These are phyloP conservation scores for Drosophila neocordata DNA, from an alignment of 1,140 invertebrate genomes.

Conservation along the genomic window DNA sequence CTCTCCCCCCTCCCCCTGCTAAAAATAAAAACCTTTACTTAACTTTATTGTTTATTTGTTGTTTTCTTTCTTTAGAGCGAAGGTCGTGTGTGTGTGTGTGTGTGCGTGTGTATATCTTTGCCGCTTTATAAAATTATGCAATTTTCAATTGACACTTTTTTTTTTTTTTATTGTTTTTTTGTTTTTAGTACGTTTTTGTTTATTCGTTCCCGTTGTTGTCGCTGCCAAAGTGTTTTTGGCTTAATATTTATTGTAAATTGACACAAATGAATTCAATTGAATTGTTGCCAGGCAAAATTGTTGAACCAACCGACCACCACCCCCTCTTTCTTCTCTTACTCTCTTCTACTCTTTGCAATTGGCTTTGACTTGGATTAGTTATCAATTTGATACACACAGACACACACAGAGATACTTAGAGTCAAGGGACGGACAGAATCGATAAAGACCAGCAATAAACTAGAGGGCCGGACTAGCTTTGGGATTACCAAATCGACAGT, in stretches of 20 bases:
- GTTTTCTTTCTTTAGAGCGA: conserved; percentile 32
- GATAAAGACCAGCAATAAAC: neutral
- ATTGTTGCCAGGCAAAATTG: conserved; percentile 59
- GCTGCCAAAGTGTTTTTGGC: conserved; percentile 25
- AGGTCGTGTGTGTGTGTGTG: conserved; percentile 39
- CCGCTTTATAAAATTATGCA: conserved; percentile 63
- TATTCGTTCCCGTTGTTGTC: conserved; percentile 16
- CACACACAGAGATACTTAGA: neutral
- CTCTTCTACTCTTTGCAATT: neutral
- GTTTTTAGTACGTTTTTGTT: conserved; percentile 25
- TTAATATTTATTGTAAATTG: conserved; percentile 75
- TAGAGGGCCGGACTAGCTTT: neutral
- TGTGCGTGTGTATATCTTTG: conserved; percentile 45
- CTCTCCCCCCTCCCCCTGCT: neutral
- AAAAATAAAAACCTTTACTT: conserved; percentile 7
- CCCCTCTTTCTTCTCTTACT: neutral
- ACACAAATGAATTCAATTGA: conserved; percentile 80
- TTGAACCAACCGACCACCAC: conserved; percentile 28
- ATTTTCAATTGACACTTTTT: conserved; percentile 58
- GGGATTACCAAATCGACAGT: too few species aligned
- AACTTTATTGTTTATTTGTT: conserved; percentile 11
- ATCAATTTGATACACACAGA: conserved; percentile 39
- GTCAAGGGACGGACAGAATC: neutral
- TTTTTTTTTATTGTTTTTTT: conserved; percentile 34
- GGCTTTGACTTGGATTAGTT: conserved; percentile 45